A percentile compares a stretch with the other conserved stretches of the same genome.
Evolutionary conservation across 2,888 invertebrate species (phyloP).

Genomic region (Plusia festucae): DNA sequence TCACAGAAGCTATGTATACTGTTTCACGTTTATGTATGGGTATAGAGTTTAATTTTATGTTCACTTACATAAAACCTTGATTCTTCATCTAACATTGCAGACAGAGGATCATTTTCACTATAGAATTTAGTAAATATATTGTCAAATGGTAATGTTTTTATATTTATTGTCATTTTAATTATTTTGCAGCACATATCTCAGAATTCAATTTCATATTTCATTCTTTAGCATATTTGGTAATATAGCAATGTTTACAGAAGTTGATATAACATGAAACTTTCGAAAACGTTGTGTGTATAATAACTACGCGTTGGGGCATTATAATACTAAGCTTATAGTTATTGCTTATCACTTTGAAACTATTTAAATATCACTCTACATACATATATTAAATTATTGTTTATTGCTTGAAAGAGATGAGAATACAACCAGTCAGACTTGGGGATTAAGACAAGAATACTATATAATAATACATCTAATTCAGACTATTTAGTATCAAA

Average conservation of each 20-base stretch:
- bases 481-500: neutral
- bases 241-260: too few species aligned
- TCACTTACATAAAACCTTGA: neutral
- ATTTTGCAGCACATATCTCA: neutral
- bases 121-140: neutral
- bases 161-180: neutral
- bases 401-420: neutral
- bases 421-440: neutral
- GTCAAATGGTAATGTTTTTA: neutral
- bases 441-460: neutral
- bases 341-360: neutral
- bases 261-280: too few species aligned
- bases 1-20: too few species aligned
- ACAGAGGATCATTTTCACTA: neutral
- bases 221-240: too few species aligned
- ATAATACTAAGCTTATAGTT: neutral
- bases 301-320: too few species aligned
- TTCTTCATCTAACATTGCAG: too few species aligned
- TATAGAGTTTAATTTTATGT: neutral
- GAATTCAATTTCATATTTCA: too few species aligned
- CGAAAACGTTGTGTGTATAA: too few species aligned
- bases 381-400: neutral
- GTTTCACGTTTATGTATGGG: too few species aligned
- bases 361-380: neutral
- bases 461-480: neutral